phyloP scores from a whole-genome alignment of 2,113 vertebrate species.

The Sigmodon hispidus region DNA sequence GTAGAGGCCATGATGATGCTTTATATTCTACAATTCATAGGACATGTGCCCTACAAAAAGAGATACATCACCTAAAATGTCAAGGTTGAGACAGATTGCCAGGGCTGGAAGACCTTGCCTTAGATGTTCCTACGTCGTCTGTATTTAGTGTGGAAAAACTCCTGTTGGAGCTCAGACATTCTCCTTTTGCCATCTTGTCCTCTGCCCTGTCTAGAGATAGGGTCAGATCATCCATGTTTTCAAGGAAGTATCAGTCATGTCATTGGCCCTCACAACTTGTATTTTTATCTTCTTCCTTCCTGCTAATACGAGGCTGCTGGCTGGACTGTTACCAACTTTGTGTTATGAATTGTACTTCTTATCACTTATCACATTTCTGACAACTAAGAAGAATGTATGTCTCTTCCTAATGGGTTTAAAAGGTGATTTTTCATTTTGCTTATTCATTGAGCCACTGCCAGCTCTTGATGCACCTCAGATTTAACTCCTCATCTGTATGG shows the following conservation, averaged over 20 bases:
- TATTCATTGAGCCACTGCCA: not conserved
- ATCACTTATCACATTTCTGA: constrained; percentile 28
- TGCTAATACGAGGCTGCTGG: not conserved
- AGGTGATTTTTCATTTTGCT: constrained; percentile 35
- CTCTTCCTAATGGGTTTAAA: constrained; percentile 33
- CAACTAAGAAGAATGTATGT: constrained; percentile 27
- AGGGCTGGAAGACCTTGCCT: not conserved
- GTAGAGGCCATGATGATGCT: not conserved
- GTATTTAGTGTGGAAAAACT: constrained; percentile 31
- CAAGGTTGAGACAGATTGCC: not conserved
- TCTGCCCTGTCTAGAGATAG: not conserved
- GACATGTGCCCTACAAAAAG: not conserved
- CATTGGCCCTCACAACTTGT: constrained; percentile 22
- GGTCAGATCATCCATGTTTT: constrained; percentile 1
- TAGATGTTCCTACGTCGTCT: constrained; percentile 11
- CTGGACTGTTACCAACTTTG: not conserved
- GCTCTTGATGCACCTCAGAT: not conserved
- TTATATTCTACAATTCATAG: not conserved
- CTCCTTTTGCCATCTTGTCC: not conserved
- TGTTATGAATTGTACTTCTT: constrained; percentile 34
- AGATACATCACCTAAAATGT: constrained; percentile 10
- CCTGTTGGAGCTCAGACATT: not conserved
- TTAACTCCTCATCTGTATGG: not conserved
- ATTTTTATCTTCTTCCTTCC: constrained; percentile 56
- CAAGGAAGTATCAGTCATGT: constrained; percentile 37